phyloP scores from a whole-genome alignment of 1,140 invertebrate genomes.

The Ceratitis capitata region DNA sequence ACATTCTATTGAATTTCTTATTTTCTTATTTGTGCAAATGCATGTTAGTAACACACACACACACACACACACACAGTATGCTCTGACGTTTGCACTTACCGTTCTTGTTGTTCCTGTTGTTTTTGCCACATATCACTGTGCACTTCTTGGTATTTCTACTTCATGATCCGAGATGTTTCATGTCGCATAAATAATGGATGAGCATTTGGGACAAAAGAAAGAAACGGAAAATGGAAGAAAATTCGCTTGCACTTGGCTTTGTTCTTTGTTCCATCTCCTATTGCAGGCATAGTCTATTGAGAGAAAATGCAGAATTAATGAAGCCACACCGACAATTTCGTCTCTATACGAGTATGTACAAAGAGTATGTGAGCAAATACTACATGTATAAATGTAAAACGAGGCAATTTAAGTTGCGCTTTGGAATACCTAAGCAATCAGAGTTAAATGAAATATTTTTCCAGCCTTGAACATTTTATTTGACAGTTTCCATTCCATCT shows the following conservation, averaged over 20 bases:
- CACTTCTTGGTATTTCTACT: background rate
- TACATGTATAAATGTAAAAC: background rate
- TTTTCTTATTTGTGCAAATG: background rate
- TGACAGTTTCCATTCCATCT: too few relatives aligned
- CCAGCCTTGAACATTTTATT: conserved; percentile 1
- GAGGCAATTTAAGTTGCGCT: background rate
- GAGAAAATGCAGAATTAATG: conserved; percentile 27
- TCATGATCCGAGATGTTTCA: background rate
- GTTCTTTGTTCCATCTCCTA: background rate
- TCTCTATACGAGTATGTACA: background rate
- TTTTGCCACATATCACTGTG: background rate
- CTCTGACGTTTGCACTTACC: too few relatives aligned
- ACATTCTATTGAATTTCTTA: background rate
- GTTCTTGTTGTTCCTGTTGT: background rate
- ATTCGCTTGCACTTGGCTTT: conserved; percentile 13
- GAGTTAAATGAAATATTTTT: background rate
- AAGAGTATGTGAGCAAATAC: background rate
- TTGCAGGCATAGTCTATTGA: background rate
- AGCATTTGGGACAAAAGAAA: background rate
- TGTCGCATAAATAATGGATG: conserved; percentile 28
- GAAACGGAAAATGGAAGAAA: background rate
- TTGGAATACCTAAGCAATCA: background rate
- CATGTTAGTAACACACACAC: background rate
- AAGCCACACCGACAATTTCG: background rate
- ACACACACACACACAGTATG: too few relatives aligned